These are phyloP conservation scores for Prietella phreatophila DNA, from an alignment of 2,113 vertebrate genomes.

Conservation along the genomic window DNA sequence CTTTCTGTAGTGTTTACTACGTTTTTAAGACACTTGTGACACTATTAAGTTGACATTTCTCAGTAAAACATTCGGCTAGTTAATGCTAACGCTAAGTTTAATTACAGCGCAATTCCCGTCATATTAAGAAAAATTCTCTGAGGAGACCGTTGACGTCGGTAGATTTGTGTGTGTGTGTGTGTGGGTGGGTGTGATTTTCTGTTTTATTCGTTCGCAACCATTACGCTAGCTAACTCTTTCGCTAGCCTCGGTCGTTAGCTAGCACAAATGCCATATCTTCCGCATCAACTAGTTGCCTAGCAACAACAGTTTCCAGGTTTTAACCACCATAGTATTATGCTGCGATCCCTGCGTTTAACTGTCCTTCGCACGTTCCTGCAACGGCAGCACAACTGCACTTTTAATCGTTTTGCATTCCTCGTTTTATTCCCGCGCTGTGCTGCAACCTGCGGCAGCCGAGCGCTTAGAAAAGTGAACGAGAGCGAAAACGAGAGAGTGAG, in stretches of 20 bases:
- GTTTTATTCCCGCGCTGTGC: conserved; percentile 20
- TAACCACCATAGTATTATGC: neutral
- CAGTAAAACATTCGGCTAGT: neutral
- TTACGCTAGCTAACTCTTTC: neutral
- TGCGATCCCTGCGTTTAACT: neutral
- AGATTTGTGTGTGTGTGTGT: neutral
- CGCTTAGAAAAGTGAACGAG: conserved; percentile 15
- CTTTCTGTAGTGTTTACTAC: neutral
- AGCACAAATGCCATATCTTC: no score
- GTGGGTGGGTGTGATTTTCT: neutral
- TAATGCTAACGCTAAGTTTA: no score
- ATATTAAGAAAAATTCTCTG: neutral
- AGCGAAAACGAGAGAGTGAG: conserved; percentile 20
- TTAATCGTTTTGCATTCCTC: conserved; percentile 28
- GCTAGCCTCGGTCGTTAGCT: neutral
- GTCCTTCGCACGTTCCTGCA: conserved; percentile 9
- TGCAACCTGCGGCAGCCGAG: conserved; percentile 29
- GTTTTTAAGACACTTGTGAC: neutral
- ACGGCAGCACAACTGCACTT: conserved; percentile 15
- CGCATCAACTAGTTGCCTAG: no score
- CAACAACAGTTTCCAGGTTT: neutral
- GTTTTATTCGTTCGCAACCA: neutral
- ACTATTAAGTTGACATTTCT: neutral
- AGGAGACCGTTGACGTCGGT: neutral
- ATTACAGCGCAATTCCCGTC: neutral